Evolutionary conservation across 2,113 vertebrate genomes (phyloP).

Genomic region (Uria lomvia): DNA sequence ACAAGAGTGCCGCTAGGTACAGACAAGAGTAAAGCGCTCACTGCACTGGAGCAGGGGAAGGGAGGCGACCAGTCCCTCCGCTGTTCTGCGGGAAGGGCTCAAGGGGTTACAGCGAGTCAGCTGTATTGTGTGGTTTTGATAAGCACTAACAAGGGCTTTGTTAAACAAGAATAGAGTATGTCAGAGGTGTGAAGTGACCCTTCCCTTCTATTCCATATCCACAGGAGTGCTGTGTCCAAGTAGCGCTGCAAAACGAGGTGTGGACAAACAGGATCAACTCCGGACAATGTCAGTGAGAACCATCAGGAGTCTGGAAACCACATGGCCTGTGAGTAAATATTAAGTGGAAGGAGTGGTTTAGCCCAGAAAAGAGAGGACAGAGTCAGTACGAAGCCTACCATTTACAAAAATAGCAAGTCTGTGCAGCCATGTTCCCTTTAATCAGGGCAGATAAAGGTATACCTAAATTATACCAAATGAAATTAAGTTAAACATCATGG

Average conservation of each 20-base stretch:
- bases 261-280: neutral
- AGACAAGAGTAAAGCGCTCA: neutral
- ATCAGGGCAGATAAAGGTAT: neutral
- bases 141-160: neutral
- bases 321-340: neutral
- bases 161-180: neutral
- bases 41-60: too few relatives aligned
- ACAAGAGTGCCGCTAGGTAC: too few relatives aligned
- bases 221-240: neutral
- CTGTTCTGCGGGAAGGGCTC: neutral
- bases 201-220: neutral
- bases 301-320: neutral
- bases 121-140: neutral
- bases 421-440: neutral
- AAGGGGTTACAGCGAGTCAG: neutral
- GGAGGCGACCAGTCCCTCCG: too few relatives aligned
- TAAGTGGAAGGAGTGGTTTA: neutral
- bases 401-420: neutral
- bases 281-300: neutral
- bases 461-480: neutral
- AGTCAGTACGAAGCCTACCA: neutral
- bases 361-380: neutral
- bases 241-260: accelerated
- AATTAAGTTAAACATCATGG: neutral
- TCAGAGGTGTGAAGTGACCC: neutral